phyloP scores from a whole-genome alignment of 2,797 vertebrate genomes.

The Cheirogaleus major region DNA sequence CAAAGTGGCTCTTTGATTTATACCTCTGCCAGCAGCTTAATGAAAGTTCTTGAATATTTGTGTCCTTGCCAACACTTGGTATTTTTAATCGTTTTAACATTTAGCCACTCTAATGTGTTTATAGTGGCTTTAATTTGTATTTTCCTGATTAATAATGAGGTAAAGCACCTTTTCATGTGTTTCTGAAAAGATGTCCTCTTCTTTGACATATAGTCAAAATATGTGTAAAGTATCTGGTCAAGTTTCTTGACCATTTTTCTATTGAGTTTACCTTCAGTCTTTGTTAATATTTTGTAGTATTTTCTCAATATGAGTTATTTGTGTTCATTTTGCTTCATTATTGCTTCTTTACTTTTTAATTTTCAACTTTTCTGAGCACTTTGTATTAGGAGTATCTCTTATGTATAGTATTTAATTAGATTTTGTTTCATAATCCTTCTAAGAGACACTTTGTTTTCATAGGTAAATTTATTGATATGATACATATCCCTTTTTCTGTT shows the following conservation, averaged over 20 bases:
- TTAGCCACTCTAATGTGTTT: neutral
- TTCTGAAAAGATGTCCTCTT: neutral
- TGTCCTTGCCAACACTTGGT: neutral
- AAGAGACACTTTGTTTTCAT: neutral
- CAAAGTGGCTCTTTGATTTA: neutral
- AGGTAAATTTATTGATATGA: neutral
- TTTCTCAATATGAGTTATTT: constrained; percentile 12
- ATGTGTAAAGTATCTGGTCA: neutral
- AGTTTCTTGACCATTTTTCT: neutral
- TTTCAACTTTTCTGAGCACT: neutral
- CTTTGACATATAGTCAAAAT: neutral
- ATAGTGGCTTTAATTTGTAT: neutral
- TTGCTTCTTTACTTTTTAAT: constrained; percentile 19
- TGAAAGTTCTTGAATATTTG: neutral
- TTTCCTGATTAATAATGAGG: neutral
- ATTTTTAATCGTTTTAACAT: constrained; percentile 12
- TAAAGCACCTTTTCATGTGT: neutral
- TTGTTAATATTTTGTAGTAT: neutral
- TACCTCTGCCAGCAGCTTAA: neutral
- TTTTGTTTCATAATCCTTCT: constrained; percentile 40
- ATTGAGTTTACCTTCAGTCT: neutral
- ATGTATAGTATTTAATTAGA: neutral
- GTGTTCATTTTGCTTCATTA: neutral
- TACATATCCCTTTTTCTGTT: neutral
- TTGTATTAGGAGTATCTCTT: neutral